phyloP scores from a whole-genome alignment of 2,888 invertebrate species.

The Seira ritae region DNA sequence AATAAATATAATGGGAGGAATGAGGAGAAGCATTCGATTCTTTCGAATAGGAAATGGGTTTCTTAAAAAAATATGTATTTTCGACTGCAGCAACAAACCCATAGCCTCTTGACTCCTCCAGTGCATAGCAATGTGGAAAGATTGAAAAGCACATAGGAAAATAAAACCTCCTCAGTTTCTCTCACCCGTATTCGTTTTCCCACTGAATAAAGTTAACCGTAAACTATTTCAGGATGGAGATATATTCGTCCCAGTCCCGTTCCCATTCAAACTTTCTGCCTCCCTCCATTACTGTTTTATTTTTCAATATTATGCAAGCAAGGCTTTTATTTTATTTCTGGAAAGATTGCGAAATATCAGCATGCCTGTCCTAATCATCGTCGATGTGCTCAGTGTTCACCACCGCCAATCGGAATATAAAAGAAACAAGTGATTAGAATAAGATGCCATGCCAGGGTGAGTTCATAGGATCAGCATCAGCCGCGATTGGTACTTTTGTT shows the following conservation, averaged over 20 bases:
- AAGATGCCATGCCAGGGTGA: not conserved
- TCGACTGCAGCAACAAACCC: not conserved
- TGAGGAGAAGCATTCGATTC: not conserved
- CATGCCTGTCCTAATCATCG: not conserved
- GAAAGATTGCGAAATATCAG: not conserved
- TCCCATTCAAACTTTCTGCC: too few relatives aligned
- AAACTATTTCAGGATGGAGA: not conserved
- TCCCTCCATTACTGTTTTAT: too few relatives aligned
- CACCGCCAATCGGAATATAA: not conserved
- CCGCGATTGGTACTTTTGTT: not conserved
- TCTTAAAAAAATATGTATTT: not conserved
- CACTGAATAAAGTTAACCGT: not conserved
- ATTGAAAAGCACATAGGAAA: not conserved
- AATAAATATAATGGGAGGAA: not conserved
- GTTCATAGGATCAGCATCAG: conserved; percentile 6
- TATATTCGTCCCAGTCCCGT: too few relatives aligned
- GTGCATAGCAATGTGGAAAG: not conserved
- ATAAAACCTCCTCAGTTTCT: conserved; percentile 8
- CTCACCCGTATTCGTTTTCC: not conserved
- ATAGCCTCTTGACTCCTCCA: not conserved
- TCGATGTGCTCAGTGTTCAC: too few relatives aligned
- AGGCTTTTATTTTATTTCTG: not conserved
- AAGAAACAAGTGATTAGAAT: conserved; percentile 11
- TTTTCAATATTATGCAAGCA: conserved; percentile 4
- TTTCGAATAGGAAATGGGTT: too few relatives aligned